These are phyloP conservation scores for Polydrusus pterygomalis DNA, from an alignment of 2,888 invertebrate genomes.

Conservation along the genomic window DNA sequence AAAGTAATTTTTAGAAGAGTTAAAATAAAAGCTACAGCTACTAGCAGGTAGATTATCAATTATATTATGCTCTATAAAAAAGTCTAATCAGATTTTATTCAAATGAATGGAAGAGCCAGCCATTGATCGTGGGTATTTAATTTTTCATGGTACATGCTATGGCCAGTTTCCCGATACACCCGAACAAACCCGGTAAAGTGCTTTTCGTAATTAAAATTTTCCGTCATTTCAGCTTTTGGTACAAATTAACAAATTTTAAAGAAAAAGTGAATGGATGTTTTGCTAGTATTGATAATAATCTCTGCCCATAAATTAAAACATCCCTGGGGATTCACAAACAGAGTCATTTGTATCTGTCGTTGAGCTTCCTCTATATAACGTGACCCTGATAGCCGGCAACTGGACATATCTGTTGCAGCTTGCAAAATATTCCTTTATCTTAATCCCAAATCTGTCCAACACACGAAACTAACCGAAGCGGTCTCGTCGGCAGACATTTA, in stretches of 20 bases:
- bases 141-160: too few relatives aligned
- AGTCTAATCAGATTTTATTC: too few relatives aligned
- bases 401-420: conserved; percentile 40
- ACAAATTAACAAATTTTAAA: neutral
- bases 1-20: too few relatives aligned
- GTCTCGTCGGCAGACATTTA: neutral
- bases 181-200: too few relatives aligned
- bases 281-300: neutral
- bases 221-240: neutral
- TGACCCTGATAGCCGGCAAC: conserved; percentile 38
- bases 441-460: conserved; percentile 24
- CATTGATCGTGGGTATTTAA: too few relatives aligned
- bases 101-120: too few relatives aligned
- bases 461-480: neutral
- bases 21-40: too few relatives aligned
- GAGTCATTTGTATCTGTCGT: conserved; percentile 39
- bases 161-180: too few relatives aligned
- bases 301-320: conserved; percentile 37
- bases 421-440: conserved; percentile 25
- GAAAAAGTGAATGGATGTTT: neutral
- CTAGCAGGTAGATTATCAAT: too few relatives aligned
- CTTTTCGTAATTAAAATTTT: neutral
- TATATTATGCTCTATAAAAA: too few relatives aligned
- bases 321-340: conserved; percentile 25
- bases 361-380: conserved; percentile 20